Evolutionary conservation across 2,888 invertebrate genomes (phyloP).

Genomic region (Idaea biselata): DNA sequence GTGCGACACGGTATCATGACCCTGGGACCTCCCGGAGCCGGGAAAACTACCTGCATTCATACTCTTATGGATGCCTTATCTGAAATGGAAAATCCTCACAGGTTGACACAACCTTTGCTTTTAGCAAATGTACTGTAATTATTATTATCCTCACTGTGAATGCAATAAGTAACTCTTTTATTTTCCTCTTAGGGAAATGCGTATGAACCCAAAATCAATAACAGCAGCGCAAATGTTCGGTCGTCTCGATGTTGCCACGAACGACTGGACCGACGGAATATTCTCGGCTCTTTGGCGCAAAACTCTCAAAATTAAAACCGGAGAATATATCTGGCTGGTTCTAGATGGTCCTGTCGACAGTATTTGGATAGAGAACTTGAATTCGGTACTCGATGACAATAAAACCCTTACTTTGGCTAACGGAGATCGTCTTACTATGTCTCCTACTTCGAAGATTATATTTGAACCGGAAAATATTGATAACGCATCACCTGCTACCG

Average conservation of each 20-base stretch:
- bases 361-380: constrained; percentile 99
- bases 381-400: constrained; percentile 98
- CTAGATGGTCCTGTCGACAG: constrained; percentile 98
- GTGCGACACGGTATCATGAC: constrained; percentile 98
- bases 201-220: constrained; percentile 99
- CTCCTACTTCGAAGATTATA: constrained; percentile 95
- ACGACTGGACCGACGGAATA: constrained; percentile 99
- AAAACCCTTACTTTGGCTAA: constrained; percentile 97
- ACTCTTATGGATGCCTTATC: constrained; percentile 94
- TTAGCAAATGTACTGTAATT: background rate
- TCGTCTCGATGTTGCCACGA: constrained; percentile 96
- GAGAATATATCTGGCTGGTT: constrained; percentile 95
- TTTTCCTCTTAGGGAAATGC: constrained; percentile 87
- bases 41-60: constrained; percentile 95
- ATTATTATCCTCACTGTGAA: background rate
- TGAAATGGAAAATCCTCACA: constrained; percentile 90
- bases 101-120: constrained; percentile 57
- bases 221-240: constrained; percentile 99
- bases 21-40: constrained; percentile 95
- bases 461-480: constrained; percentile 99
- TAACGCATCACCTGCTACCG: constrained; percentile 98
- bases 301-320: constrained; percentile 92
- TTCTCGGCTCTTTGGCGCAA: constrained; percentile 98
- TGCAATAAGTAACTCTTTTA: constrained; percentile 1
- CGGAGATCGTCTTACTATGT: constrained; percentile 96